A percentile compares a stretch with the other conserved stretches of the same genome.
phyloP scores from a whole-genome alignment of 2,888 invertebrate genomes.

The Oxycera nigricornis region DNA sequence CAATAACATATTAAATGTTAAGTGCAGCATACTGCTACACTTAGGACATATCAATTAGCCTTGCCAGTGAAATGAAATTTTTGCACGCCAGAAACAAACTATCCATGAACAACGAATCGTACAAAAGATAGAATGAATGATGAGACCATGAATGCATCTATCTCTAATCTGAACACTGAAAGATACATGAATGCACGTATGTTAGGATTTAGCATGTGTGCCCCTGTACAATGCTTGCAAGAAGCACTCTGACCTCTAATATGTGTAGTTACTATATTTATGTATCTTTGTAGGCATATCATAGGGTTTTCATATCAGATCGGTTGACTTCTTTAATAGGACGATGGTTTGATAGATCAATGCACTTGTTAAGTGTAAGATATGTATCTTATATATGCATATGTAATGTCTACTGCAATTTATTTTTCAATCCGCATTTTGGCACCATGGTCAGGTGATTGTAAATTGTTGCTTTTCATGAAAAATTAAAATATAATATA shows the following conservation, averaged over 20 bases:
- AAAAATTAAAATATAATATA: too few relatives aligned
- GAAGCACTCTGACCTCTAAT: background rate
- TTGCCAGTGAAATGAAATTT: slow-evolving; percentile 35
- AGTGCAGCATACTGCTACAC: slow-evolving; percentile 2
- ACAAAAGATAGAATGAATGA: background rate
- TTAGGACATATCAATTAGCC: slow-evolving; percentile 36
- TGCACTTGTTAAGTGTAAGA: background rate
- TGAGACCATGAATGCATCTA: background rate
- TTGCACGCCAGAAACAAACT: slow-evolving; percentile 9
- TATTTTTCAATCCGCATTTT: background rate
- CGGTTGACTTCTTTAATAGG: background rate
- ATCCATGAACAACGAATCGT: background rate
- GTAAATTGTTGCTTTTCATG: too few relatives aligned
- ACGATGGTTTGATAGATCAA: background rate
- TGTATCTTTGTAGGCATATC: background rate
- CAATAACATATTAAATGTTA: slow-evolving; percentile 10
- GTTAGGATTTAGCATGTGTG: background rate
- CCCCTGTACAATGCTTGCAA: background rate
- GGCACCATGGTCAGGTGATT: too few relatives aligned
- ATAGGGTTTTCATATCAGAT: background rate
- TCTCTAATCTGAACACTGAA: background rate
- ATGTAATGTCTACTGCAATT: background rate
- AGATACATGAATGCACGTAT: background rate
- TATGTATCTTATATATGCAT: too few relatives aligned
- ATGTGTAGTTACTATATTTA: too few relatives aligned